Evolutionary conservation across 1,140 invertebrate genomes (phyloP), one percentile per base, ranked within the genome.

Genomic region (Microplitis demolitor): DNA sequence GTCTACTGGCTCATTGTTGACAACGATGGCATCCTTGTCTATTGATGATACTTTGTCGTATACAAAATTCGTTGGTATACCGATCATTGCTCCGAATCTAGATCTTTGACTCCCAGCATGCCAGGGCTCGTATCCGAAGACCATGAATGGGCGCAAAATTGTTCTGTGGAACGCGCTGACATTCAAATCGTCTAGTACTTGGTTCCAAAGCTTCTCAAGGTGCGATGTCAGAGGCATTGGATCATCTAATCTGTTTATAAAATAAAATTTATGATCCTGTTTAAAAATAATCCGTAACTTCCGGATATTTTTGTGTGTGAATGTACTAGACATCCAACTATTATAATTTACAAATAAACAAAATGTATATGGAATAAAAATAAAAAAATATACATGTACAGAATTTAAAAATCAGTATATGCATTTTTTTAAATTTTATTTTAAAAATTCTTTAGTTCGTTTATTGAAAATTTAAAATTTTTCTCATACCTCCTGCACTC

Each of bases 121-220:
- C 76, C 89, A 89, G 0, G 90, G 60, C 80, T 93, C 89, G 74
- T 91, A 90, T n/a, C 92, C 92, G 80, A 85, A 88, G 4, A 90
- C 88, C 13, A 87, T 88, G 74, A 93, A 94, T 1, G 91, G 88
- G 58, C 88, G 82, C 56, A 89, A 80, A 9, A 82, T 61, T 39
- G 80, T 78, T n/a, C 78, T 84, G 2, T 86, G 66, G 5, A 82
- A 71, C 2, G 82, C 74, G 3, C 78, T 33, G 9, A 92, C 63
- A 39, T 89, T 73, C 16, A 91, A 75, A 74, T 90, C 87, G 13
- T 89, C 77, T 14, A 91, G 4, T 4, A 90, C 88, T 78, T 88
- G 83, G 14, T 89, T 56, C 66, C 89, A 85, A 50, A 83, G 78
- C 53, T 82, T 63, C 54, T 82, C 45, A 1, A 90, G 60, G 53